These are phyloP conservation scores for Eugnorisma glareosa DNA, from an alignment of 2,888 invertebrate genomes.

Conservation along the genomic window DNA sequence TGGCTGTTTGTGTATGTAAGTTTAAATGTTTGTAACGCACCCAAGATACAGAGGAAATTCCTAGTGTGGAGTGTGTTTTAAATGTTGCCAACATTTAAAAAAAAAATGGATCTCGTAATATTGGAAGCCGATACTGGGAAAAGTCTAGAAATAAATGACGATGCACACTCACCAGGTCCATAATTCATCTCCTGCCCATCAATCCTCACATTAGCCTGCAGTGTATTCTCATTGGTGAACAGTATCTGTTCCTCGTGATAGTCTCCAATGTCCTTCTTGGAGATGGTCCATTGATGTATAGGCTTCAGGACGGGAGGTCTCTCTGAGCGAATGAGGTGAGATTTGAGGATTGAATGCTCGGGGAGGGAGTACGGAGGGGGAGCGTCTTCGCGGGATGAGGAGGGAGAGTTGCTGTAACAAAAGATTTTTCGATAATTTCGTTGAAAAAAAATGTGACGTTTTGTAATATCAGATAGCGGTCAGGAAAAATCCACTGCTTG, in stretches of 20 bases:
- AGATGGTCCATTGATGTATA: constrained; percentile 88
- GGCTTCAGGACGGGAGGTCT: constrained; percentile 75
- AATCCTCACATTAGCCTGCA: constrained; percentile 77
- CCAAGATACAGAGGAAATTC: too few relatives aligned
- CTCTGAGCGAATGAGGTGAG: constrained; percentile 82
- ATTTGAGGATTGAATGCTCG: constrained; percentile 87
- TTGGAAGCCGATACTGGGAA: too few relatives aligned
- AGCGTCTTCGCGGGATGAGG: constrained; percentile 79
- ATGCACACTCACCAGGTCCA: constrained; percentile 82
- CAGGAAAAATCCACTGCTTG: too few relatives aligned
- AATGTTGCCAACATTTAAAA: too few relatives aligned
- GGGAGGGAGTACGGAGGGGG: constrained; percentile 85
- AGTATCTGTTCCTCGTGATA: constrained; percentile 87
- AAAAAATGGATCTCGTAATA: too few relatives aligned
- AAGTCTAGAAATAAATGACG: too few relatives aligned
- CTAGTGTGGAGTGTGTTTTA: too few relatives aligned
- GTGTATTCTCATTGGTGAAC: constrained; percentile 85
- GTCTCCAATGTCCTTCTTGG: constrained; percentile 86
- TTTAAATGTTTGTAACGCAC: too few relatives aligned
- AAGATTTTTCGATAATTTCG: too few relatives aligned
- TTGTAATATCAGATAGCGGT: too few relatives aligned
- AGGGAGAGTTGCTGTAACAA: constrained; percentile 77
- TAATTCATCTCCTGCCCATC: constrained; percentile 84
- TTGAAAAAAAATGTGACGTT: too few relatives aligned
- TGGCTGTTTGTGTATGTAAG: too few relatives aligned